A percentile compares a stretch with the other conserved stretches of the same genome.
Conservation (phyloP, 2,113 vertebrate species). For the Zapus hudsonius region DNA sequence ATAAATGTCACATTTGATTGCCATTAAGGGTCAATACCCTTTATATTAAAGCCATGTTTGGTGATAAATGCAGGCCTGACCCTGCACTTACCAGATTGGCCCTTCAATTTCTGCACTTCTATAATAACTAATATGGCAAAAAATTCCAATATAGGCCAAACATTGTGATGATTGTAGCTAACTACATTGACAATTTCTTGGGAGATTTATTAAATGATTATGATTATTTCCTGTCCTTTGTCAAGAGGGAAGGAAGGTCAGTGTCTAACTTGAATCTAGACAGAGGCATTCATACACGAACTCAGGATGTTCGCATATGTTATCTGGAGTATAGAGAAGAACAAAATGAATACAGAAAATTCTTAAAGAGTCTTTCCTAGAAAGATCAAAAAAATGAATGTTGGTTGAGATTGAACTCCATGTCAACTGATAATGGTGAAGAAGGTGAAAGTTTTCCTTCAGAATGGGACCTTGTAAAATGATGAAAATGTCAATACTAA, state of each 20-base stretch:
- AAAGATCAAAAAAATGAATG: neutral
- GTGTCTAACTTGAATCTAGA: neutral
- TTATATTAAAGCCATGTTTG: neutral
- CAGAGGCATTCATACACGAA: neutral
- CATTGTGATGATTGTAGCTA: neutral
- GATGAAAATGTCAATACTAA: neutral
- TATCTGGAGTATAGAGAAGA: neutral
- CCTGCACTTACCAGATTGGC: fast-evolving
- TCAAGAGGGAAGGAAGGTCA: neutral
- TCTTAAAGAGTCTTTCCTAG: neutral
- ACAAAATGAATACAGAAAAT: neutral
- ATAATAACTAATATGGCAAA: no score
- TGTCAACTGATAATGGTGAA: neutral
- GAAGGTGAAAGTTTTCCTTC: neutral
- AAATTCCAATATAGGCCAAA: no score
- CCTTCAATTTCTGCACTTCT: neutral
- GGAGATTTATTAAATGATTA: neutral
- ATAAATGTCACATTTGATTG: neutral
- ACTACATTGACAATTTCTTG: neutral
- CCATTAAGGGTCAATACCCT: no score
- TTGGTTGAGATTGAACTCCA: neutral
- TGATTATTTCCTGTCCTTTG: neutral
- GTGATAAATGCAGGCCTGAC: neutral
- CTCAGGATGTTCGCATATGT: neutral
- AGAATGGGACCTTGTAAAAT: neutral